These are phyloP conservation scores for Bombus picipes DNA, from an alignment of 1,140 invertebrate genomes.

Conservation along the genomic window DNA sequence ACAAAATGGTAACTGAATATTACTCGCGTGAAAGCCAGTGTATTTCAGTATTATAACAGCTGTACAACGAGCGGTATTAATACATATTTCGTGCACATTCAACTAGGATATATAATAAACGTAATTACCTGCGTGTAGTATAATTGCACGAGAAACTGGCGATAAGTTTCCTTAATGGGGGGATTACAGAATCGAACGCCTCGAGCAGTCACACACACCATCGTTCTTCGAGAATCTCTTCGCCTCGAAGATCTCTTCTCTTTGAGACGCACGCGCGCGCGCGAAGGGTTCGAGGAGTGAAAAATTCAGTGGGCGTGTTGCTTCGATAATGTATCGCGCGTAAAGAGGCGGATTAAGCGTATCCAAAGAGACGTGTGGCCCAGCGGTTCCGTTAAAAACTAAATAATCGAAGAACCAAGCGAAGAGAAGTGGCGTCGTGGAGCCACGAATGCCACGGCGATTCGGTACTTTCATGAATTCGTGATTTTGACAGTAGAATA, in stretches of 20 bases:
- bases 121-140: conserved; percentile 15
- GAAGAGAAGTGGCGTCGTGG: background rate
- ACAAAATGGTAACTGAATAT: conserved; percentile 39
- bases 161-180: conserved; percentile 47
- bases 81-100: conserved; percentile 27
- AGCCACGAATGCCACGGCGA: background rate
- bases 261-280: background rate
- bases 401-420: conserved; percentile 48
- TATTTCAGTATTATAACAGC: conserved; percentile 32
- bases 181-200: conserved; percentile 58
- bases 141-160: conserved; percentile 44
- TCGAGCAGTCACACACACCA: conserved; percentile 35
- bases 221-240: conserved; percentile 3
- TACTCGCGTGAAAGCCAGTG: background rate
- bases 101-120: conserved; percentile 20
- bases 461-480: conserved; percentile 27
- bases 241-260: background rate
- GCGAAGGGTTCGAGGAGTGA: conserved; percentile 42
- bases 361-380: conserved; percentile 8
- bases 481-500: background rate
- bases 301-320: conserved; percentile 61
- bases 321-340: conserved; percentile 64
- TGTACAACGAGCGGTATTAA: background rate
- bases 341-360: conserved; percentile 67
- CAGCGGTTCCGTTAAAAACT: conserved; percentile 53